These are phyloP conservation scores for Ameiurus melas DNA, from an alignment of 2,113 vertebrate species.

Conservation along the genomic window DNA sequence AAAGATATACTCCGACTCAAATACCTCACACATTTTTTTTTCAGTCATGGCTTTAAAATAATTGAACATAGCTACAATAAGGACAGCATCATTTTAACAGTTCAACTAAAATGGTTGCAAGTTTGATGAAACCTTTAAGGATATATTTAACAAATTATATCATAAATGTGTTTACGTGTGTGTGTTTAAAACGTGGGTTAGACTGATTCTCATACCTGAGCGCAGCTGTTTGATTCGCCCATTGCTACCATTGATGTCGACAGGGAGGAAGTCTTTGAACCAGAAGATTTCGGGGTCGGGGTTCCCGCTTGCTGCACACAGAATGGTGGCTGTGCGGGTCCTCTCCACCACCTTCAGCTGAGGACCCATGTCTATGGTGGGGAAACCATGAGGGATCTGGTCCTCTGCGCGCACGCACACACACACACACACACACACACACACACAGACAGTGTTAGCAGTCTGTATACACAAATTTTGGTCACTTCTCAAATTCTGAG, in stretches of 20 bases:
- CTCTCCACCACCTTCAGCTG: slow-evolving; percentile 97
- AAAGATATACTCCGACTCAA: background rate
- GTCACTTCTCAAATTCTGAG: too few species aligned
- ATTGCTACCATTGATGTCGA: slow-evolving; percentile 86
- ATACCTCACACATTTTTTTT: background rate
- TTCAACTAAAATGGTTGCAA: background rate
- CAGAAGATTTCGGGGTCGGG: slow-evolving; percentile 96
- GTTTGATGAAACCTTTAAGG: background rate
- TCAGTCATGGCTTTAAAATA: background rate
- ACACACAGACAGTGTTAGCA: background rate
- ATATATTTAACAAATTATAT: background rate
- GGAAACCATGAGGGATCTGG: slow-evolving; percentile 92
- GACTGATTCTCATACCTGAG: slow-evolving; percentile 81
- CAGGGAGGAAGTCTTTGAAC: slow-evolving; percentile 97
- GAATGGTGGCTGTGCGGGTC: slow-evolving; percentile 93
- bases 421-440: slow-evolving; percentile 3
- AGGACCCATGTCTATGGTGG: slow-evolving; percentile 94
- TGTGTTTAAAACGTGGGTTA: background rate
- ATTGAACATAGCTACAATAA: background rate
- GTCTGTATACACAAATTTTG: background rate
- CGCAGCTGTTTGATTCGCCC: slow-evolving; percentile 95
- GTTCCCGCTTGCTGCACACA: slow-evolving; percentile 93
- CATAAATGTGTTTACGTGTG: background rate
- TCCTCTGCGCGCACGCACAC: slow-evolving; percentile 77
- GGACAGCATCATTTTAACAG: background rate